Evolutionary conservation across 1,140 invertebrate genomes (phyloP).

Genomic region (Trichomalopsis sarcophagae): DNA sequence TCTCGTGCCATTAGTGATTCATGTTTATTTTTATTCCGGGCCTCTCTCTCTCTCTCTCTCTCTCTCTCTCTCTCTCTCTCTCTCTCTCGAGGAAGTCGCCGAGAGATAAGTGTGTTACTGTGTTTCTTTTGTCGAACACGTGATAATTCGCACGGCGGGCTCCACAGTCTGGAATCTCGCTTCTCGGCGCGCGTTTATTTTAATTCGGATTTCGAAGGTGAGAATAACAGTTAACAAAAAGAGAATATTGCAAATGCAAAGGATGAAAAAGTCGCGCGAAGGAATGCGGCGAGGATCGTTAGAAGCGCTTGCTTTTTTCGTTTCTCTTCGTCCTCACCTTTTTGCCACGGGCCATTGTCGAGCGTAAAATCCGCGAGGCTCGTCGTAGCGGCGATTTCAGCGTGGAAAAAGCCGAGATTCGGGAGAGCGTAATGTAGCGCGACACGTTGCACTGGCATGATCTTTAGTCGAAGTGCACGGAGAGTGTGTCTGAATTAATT

Average conservation of each 20-base stretch:
- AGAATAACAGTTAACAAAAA: neutral
- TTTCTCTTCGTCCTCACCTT: neutral
- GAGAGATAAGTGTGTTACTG: neutral
- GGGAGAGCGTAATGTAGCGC: too few relatives aligned
- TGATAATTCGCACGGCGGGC: neutral
- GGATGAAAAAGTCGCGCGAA: neutral
- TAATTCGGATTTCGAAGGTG: neutral
- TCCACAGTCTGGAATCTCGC: neutral
- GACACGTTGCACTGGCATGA: neutral
- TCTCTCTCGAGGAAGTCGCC: neutral
- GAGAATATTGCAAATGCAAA: neutral
- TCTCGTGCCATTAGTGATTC: neutral
- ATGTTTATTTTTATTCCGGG: neutral
- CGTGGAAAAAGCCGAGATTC: too few relatives aligned
- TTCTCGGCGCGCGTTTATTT: neutral
- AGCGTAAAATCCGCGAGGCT: neutral
- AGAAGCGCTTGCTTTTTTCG: neutral
- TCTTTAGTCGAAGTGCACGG: neutral
- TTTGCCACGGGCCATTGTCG: neutral
- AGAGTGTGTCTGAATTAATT: neutral
- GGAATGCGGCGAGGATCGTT: neutral
- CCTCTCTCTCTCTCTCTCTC: too few relatives aligned
- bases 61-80: too few relatives aligned
- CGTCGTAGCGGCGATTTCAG: too few relatives aligned
- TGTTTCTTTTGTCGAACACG: constrained; percentile 1